Evolutionary conservation across 2,113 vertebrate genomes (phyloP), one percentile per base, ranked within the genome.

Genomic region (Apodemus speciosus): DNA sequence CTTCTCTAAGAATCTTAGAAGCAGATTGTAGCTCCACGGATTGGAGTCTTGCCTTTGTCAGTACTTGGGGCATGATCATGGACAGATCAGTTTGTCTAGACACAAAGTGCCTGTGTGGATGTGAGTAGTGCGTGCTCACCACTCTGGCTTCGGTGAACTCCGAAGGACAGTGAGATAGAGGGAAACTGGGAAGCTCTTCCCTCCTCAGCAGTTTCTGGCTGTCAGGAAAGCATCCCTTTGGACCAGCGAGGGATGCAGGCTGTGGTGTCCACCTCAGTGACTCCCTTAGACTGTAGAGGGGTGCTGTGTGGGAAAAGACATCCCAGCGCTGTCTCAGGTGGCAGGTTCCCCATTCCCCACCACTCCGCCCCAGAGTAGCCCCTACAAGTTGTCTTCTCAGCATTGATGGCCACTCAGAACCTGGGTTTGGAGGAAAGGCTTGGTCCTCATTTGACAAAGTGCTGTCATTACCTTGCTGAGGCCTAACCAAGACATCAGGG

Each of bases 81-180:
- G 35, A 15, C 62, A 32, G 32, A 58, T 49, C 64, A 9, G 53
- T 73, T 75, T 35, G 5, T 25, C 38, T 40, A 38, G 90, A 58
- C 97, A 38, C 20, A 25, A 30, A 3, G 8, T 10, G 27, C 27
- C n/a, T 3, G 1, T 18, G 18, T 0, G 1, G 2, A 4, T 23
- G 7, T 43, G 21, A 40, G 75, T 23, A 1, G 7, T 4, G 4
- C 14, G 27, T 32, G n/a, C 46, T 21, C 2, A 38, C 27, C 46
- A 0, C 32, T 62, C n/a, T n/a, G n/a, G n/a, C n/a, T n/a, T n/a
- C 0, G 7, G n/a, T 16, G 38, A 2, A 2, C 38, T 58, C 66
- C 53, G 43, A 25, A 49, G 18, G 21, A 23, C 21, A 20, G 43
- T 62, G 46, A 62, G 89, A 46, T 6, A 6, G 35, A 60, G 30